Evolutionary conservation across 2,797 vertebrate species (phyloP).

Genomic region (Pterois miles): DNA sequence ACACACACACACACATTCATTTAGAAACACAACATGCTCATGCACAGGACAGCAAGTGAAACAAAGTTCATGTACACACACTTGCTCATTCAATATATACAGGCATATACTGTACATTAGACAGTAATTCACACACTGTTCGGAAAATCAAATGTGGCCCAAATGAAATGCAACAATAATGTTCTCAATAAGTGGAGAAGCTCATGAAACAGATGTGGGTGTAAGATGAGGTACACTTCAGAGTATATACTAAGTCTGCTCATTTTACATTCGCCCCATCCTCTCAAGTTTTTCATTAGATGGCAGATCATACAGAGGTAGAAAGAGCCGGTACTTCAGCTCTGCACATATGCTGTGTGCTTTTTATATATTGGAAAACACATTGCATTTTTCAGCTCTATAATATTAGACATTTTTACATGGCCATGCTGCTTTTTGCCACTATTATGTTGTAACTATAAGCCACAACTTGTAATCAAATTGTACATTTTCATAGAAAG

Average conservation of each 20-base stretch:
- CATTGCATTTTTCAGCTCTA: neutral
- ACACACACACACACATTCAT: neutral
- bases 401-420: neutral
- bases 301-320: neutral
- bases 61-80: neutral
- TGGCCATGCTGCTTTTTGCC: neutral
- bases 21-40: neutral
- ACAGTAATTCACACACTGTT: neutral
- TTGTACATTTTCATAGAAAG: neutral
- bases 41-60: neutral
- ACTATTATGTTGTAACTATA: neutral
- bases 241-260: neutral
- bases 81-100: neutral
- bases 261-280: neutral
- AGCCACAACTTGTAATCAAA: neutral
- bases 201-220: neutral
- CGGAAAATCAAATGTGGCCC: neutral
- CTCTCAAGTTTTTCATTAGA: neutral
- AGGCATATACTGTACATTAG: too few relatives aligned
- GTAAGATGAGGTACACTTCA: neutral
- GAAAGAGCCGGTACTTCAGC: neutral
- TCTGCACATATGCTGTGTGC: neutral
- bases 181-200: conserved; percentile 2
- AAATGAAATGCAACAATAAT: neutral
- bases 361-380: neutral